Evolutionary conservation across 2,113 vertebrate genomes (phyloP).

Genomic region (Ivindomyrus marchei): DNA sequence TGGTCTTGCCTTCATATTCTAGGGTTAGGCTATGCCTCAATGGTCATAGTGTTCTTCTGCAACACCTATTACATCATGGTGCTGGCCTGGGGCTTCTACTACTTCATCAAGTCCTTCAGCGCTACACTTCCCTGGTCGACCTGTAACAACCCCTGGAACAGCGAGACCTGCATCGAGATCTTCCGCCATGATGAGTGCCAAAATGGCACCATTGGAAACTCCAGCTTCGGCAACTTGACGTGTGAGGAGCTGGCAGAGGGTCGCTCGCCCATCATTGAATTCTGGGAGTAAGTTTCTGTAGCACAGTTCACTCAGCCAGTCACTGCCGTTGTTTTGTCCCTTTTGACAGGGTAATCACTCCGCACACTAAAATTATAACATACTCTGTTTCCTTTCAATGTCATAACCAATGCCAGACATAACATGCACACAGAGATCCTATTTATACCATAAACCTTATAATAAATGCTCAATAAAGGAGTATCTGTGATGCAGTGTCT

Average conservation of each 20-base stretch:
- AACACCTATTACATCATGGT: slow-evolving; percentile 81
- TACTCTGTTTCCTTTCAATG: neutral
- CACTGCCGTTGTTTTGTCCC: neutral
- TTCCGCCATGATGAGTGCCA: slow-evolving; percentile 54
- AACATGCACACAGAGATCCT: neutral
- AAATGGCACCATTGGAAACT: slow-evolving; percentile 52
- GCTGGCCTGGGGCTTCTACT: slow-evolving; percentile 74
- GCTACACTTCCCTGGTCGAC: slow-evolving; percentile 63
- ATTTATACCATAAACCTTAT: neutral
- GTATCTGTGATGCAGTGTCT: neutral
- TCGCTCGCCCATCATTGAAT: slow-evolving; percentile 65
- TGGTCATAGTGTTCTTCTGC: slow-evolving; percentile 76
- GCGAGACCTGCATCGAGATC: slow-evolving; percentile 56
- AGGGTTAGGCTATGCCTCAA: slow-evolving; percentile 69
- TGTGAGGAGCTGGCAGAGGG: slow-evolving; percentile 50
- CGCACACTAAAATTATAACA: neutral
- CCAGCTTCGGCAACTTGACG: slow-evolving; percentile 53
- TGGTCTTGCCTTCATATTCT: neutral
- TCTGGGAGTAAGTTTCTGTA: slow-evolving; percentile 65
- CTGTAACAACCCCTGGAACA: slow-evolving; percentile 70
- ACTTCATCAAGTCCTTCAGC: slow-evolving; percentile 68
- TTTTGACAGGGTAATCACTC: neutral
- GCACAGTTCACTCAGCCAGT: neutral
- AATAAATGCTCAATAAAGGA: neutral
- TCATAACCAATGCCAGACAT: neutral